A percentile compares a stretch with the other conserved stretches of the same genome.
Evolutionary conservation across 2,797 vertebrate species (phyloP).

Genomic region (Steatocranus sp.): DNA sequence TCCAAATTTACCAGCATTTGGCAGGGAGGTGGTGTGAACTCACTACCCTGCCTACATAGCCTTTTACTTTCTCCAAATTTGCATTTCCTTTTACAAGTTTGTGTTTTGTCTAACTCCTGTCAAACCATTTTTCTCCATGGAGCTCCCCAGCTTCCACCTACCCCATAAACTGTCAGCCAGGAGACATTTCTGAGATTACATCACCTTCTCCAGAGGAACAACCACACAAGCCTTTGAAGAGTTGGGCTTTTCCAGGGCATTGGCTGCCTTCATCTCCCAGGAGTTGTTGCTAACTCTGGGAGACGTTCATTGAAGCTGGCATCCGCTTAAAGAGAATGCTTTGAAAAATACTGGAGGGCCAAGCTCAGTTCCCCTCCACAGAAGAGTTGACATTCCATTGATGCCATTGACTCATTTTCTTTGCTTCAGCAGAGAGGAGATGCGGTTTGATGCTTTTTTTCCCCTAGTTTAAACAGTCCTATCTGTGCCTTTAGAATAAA

Average conservation of each 20-base stretch:
- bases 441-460: neutral
- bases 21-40: neutral
- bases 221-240: constrained; percentile 56
- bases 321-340: constrained; percentile 51
- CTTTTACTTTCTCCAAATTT: constrained; percentile 1
- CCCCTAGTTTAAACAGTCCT: neutral
- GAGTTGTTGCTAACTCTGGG: constrained; percentile 45
- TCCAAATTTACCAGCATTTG: neutral
- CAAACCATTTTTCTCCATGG: neutral
- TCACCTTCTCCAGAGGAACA: constrained; percentile 60
- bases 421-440: neutral
- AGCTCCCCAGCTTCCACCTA: constrained; percentile 17
- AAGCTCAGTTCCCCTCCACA: constrained; percentile 6
- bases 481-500: neutral
- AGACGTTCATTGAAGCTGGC: constrained; percentile 67
- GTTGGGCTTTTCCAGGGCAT: constrained; percentile 45
- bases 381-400: constrained; percentile 24
- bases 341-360: constrained; percentile 44
- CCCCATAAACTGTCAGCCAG: constrained; percentile 33
- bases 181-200: constrained; percentile 59
- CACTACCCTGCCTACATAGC: neutral
- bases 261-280: constrained; percentile 47
- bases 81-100: constrained; percentile 18
- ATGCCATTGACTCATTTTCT: constrained; percentile 30
- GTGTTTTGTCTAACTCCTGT: constrained; percentile 13